Evolutionary conservation across 2,797 vertebrate species (phyloP).

Genomic region (Sebastes matsubarae): DNA sequence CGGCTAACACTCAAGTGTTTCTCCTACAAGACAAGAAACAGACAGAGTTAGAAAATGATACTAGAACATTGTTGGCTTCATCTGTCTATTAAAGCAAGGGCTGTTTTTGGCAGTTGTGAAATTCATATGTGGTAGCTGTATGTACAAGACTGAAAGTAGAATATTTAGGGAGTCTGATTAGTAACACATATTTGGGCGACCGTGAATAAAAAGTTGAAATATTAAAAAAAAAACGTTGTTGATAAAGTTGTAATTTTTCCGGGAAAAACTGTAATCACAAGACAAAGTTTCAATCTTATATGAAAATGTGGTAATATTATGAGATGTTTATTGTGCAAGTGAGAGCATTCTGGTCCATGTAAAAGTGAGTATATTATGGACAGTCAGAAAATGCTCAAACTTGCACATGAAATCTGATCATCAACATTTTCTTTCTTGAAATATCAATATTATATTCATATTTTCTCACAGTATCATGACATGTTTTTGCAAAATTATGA

Average conservation of each 20-base stretch:
- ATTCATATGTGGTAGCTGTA: no score
- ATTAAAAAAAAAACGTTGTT: not conserved
- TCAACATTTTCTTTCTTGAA: not conserved
- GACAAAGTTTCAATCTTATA: not conserved
- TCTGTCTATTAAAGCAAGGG: not conserved
- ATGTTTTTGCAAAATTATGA: not conserved
- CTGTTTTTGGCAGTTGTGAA: not conserved
- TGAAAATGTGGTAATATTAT: not conserved
- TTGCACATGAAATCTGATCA: not conserved
- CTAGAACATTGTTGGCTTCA: not conserved
- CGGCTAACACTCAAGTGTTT: not conserved
- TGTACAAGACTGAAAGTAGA: not conserved
- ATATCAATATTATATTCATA: not conserved
- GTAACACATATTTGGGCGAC: not conserved
- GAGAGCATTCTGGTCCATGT: no score
- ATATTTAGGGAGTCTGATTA: not conserved
- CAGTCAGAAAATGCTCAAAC: not conserved
- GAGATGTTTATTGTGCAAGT: not conserved
- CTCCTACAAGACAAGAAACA: conserved; percentile 28
- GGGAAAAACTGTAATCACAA: not conserved
- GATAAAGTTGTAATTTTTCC: no score
- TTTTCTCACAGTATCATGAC: not conserved
- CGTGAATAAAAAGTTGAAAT: not conserved
- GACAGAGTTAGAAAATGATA: not conserved
- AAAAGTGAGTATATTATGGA: no score